Conservation (phyloP, 2,113 vertebrate species). For the Dipodomys merriami region DNA sequence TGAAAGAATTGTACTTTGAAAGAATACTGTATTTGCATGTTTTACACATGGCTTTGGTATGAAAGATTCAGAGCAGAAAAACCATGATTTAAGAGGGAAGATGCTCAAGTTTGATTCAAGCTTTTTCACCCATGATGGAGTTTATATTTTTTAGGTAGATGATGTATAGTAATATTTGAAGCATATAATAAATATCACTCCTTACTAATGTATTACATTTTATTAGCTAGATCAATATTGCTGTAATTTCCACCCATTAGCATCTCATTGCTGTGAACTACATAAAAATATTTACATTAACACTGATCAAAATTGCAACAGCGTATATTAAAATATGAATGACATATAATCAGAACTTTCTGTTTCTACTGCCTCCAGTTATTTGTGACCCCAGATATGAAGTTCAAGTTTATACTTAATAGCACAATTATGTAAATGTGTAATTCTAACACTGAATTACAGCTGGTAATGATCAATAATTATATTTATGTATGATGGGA, state of each 20-base stretch:
- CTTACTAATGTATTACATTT: constrained; percentile 86
- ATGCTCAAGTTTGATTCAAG: constrained; percentile 69
- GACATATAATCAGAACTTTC: constrained; percentile 88
- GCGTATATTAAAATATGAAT: constrained; percentile 89
- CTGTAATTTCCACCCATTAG: constrained; percentile 88
- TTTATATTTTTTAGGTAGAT: constrained; percentile 81
- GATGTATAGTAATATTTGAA: constrained; percentile 81
- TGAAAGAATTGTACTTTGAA: constrained; percentile 34
- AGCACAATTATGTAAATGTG: constrained; percentile 91
- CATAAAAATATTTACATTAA: constrained; percentile 90
- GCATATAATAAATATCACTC: constrained; percentile 83
- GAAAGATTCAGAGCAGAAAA: constrained; percentile 67
- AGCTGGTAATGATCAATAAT: constrained; percentile 92
- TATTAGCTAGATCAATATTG: constrained; percentile 90
- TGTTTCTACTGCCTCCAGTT: constrained; percentile 89
- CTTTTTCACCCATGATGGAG: constrained; percentile 54
- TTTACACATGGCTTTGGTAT: constrained; percentile 55
- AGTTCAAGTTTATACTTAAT: constrained; percentile 91
- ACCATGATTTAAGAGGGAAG: constrained; percentile 41
- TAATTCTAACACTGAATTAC: constrained; percentile 90
- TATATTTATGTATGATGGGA: constrained; percentile 90
- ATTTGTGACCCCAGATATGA: constrained; percentile 89
- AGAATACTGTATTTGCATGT: neutral
- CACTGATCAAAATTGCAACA: constrained; percentile 87
- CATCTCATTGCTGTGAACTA: constrained; percentile 86